phyloP scores from a whole-genome alignment of 2,888 invertebrate genomes.

The Pelosia muscerda region DNA sequence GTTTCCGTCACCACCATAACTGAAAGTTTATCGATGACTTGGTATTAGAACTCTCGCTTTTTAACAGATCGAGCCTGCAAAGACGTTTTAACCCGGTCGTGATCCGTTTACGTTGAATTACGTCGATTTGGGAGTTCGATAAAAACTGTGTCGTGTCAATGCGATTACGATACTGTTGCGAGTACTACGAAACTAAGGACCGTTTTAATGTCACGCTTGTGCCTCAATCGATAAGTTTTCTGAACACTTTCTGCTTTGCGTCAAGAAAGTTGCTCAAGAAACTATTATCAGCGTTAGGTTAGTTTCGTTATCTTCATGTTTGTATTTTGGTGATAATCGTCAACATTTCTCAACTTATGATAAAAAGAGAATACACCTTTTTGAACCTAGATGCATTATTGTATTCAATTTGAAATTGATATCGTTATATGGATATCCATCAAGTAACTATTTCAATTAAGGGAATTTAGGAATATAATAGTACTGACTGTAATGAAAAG shows the following conservation, averaged over 20 bases:
- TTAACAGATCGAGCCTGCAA: constrained; percentile 29
- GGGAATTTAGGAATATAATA: not conserved
- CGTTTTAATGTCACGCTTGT: constrained; percentile 47
- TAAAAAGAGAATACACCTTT: not conserved
- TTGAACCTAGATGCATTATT: not conserved
- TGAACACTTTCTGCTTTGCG: constrained; percentile 60
- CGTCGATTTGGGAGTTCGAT: constrained; percentile 34
- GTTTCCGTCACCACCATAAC: constrained; percentile 30
- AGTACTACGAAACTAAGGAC: constrained; percentile 49
- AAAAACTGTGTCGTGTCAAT: constrained; percentile 51
- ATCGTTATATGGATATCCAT: not conserved
- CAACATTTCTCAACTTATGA: not conserved
- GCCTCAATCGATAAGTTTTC: constrained; percentile 43
- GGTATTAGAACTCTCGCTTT: constrained; percentile 45
- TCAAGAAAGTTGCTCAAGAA: constrained; percentile 39
- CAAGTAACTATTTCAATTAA: not conserved
- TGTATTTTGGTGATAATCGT: constrained; percentile 20
- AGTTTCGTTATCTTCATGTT: constrained; percentile 25
- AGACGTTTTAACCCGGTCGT: constrained; percentile 49
- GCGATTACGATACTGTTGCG: constrained; percentile 49
- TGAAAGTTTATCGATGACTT: constrained; percentile 42
- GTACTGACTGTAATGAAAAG: not conserved
- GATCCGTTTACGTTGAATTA: constrained; percentile 46
- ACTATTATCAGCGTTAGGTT: constrained; percentile 26
- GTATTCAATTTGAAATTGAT: not conserved